A percentile compares a stretch with the other conserved stretches of the same genome.
These are phyloP conservation scores for Genyomyrus donnyi DNA, from an alignment of 2,113 vertebrate genomes.

Conservation along the genomic window DNA sequence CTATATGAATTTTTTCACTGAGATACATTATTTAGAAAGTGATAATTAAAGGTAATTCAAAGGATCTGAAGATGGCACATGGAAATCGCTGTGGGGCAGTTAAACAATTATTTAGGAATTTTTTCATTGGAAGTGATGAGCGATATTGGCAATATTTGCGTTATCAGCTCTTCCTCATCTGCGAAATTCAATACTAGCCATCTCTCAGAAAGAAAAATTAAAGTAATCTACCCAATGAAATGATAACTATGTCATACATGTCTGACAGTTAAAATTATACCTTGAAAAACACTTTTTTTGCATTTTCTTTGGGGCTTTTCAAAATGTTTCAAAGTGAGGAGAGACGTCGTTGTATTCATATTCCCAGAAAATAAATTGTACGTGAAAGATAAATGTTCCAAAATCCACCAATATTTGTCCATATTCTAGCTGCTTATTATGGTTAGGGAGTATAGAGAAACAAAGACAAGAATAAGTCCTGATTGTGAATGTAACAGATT, in stretches of 20 bases:
- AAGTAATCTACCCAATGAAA: slow-evolving; percentile 69
- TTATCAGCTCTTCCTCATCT: slow-evolving; percentile 72
- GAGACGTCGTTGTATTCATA: not conserved
- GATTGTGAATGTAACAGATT: not conserved
- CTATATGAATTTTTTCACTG: not conserved
- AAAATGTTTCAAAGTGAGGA: not conserved
- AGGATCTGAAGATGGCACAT: slow-evolving; percentile 37
- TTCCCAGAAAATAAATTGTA: not conserved
- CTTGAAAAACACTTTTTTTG: slow-evolving; percentile 27
- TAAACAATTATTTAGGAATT: slow-evolving; percentile 77
- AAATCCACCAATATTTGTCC: not conserved
- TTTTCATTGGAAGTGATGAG: slow-evolving; percentile 76
- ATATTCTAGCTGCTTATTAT: not conserved
- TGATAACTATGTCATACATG: slow-evolving; percentile 58
- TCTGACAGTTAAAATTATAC: slow-evolving; percentile 64
- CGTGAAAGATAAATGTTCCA: not conserved
- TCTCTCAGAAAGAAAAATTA: slow-evolving; percentile 57
- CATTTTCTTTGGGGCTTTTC: not conserved
- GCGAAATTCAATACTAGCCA: slow-evolving; percentile 55
- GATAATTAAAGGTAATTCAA: slow-evolving; percentile 33
- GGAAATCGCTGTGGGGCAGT: slow-evolving; percentile 46
- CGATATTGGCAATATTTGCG: slow-evolving; percentile 67
- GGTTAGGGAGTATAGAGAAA: not conserved
- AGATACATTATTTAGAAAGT: not conserved
- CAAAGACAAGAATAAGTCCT: not conserved